A percentile compares a stretch with the other conserved stretches of the same genome.
These are phyloP conservation scores for Rhimphoctona megacephalus DNA, from an alignment of 2,888 invertebrate genomes.

Conservation along the genomic window DNA sequence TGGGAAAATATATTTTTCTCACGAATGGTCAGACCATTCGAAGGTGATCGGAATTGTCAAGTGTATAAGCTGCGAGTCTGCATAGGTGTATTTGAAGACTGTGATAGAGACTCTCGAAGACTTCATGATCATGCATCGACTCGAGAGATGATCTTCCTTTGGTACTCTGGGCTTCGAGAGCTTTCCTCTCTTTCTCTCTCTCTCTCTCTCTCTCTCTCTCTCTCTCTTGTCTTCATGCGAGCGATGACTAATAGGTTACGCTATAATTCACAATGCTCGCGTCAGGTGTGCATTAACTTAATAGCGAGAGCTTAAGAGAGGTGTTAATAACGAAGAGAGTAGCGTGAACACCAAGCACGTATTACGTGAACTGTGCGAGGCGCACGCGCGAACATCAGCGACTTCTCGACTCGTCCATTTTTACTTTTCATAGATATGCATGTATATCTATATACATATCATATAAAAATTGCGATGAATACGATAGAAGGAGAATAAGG, in stretches of 20 bases:
- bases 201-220: slow-evolving; percentile 7
- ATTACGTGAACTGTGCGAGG: slow-evolving; percentile 32
- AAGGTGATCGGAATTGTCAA: slow-evolving; percentile 1
- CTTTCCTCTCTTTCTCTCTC: slow-evolving; percentile 40
- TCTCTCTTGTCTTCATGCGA: slow-evolving; percentile 34
- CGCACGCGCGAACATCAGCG: slow-evolving; percentile 38
- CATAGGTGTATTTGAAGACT: slow-evolving; percentile 16
- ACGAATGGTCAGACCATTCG: not conserved
- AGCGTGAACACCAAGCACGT: slow-evolving; percentile 50
- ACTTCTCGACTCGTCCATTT: slow-evolving; percentile 25
- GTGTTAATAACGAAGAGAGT: slow-evolving; percentile 69
- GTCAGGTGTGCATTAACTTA: slow-evolving; percentile 72
- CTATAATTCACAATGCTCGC: slow-evolving; percentile 70
- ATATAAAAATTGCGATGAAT: not conserved
- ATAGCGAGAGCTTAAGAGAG: slow-evolving; percentile 70
- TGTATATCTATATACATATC: not conserved
- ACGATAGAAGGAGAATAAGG: not conserved
- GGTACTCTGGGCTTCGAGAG: slow-evolving; percentile 27
- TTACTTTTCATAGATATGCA: not conserved
- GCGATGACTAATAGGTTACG: slow-evolving; percentile 70
- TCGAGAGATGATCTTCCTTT: slow-evolving; percentile 11
- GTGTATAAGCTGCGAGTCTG: not conserved
- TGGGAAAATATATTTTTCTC: not conserved
- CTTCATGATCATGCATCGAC: slow-evolving; percentile 22
- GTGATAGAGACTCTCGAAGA: not conserved